Evolutionary conservation across 2,797 vertebrate genomes (phyloP), one percentile per base, ranked within the genome.

Genomic region (Tarsius wallacei): DNA sequence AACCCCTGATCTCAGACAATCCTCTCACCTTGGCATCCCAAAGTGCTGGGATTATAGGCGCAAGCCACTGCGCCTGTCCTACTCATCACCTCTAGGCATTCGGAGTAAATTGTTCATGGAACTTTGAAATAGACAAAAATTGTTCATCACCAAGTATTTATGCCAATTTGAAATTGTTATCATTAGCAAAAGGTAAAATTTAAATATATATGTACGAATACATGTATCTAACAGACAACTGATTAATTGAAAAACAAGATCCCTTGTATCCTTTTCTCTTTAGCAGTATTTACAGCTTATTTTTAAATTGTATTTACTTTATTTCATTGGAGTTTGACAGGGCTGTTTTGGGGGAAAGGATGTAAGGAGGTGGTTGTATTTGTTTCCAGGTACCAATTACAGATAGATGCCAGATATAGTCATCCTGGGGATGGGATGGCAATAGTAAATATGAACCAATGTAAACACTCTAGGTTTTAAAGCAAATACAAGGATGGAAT

Each of bases 391-490:
- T 36, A 66, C 49, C 42, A 57, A 57, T 91, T 90, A 21, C 13
- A 80, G 68, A 61, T 90, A n/a, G 68, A 33, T 61, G 21, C 21
- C 42, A 66, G 47, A 85, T 96, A 89, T 14, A 91, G 68, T 26
- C 28, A 86, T 47, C 55, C 22, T 73, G 33, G 33, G 42, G 13
- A 53, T 77, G 36, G 59, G 42, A 57, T 82, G 31, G 68, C 42
- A 84, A 42, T 74, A 77, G 66, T 76, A 93, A 85, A 55, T 53
- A 90, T 31, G 77, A 76, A 22, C 31, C 66, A 84, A n/a, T 87
- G 19, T 85, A 93, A 95, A 93, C 47, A 88, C 53, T 47, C 73
- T 80, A 57, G 24, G 7, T 82, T 93, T 94, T 91, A 93, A 96
- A 96, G 59, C 26, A 96, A 78, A 96, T 77, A 82, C 4, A 71